Evolutionary conservation across 1,140 invertebrate species (phyloP).

Genomic region (Frieseomelitta varia): DNA sequence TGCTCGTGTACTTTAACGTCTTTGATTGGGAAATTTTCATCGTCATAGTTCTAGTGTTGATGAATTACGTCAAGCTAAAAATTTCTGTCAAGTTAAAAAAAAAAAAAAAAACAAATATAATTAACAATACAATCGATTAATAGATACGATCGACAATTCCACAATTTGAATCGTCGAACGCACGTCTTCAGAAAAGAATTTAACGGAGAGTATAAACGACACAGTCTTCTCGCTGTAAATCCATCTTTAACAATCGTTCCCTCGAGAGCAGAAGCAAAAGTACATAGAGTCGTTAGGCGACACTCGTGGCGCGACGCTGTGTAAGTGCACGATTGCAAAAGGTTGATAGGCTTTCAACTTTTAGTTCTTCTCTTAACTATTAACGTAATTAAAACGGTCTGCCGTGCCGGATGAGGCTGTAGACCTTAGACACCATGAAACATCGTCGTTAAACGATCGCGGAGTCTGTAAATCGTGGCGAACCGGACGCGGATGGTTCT

Average conservation of each 20-base stretch:
- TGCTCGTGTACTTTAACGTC: no score
- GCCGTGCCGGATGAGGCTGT: not conserved
- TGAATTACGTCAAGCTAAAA: no score
- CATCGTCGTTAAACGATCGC: slow-evolving; percentile 31
- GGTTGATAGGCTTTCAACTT: not conserved
- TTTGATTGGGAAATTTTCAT: no score
- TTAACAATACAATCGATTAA: no score
- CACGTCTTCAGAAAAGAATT: not conserved
- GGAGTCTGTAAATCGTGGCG: slow-evolving; percentile 43
- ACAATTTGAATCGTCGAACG: no score
- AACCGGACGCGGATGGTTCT: slow-evolving; percentile 9
- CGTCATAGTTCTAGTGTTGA: no score
- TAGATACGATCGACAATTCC: no score
- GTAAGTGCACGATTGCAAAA: not conserved
- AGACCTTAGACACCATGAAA: slow-evolving; percentile 32
- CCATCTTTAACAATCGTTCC: not conserved
- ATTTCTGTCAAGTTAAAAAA: no score
- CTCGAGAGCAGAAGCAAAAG: not conserved
- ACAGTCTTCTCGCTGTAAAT: not conserved
- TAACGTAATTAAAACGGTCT: slow-evolving; percentile 45
- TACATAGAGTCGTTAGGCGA: no score
- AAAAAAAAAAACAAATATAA: no score
- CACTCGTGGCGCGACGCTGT: not conserved
- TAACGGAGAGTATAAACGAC: not conserved
- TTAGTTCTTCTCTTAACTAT: slow-evolving; percentile 15